phyloP scores from a whole-genome alignment of 2,113 vertebrate species.

The Centrocercus urophasianus region DNA sequence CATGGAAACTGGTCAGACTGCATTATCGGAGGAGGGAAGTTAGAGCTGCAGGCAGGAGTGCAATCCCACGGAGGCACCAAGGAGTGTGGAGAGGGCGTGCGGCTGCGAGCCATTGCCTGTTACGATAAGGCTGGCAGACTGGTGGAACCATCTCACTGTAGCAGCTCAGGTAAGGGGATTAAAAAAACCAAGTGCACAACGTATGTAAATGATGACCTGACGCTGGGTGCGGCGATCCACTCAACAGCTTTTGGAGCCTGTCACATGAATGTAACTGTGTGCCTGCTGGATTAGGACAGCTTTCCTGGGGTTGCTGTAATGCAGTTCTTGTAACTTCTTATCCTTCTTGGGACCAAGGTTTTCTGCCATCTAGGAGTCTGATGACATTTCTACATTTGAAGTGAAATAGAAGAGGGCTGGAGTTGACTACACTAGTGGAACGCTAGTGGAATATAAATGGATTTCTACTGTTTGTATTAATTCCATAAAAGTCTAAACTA shows the following conservation, averaged over 20 bases:
- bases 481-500: not conserved
- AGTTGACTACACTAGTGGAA: not conserved
- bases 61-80: conserved; percentile 59
- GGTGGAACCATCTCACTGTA: conserved; percentile 83
- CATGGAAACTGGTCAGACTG: conserved; percentile 95
- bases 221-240: not conserved
- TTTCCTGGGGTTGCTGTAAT: not conserved
- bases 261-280: accelerated
- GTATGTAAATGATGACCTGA: accelerated
- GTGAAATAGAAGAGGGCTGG: not conserved
- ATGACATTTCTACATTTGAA: not conserved
- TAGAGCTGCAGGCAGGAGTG: conserved; percentile 53
- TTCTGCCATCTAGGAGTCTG: not conserved
- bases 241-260: accelerated
- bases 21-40: conserved; percentile 76
- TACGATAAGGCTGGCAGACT: conserved; percentile 82
- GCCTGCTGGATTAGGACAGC: not conserved
- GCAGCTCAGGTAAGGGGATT: conserved; percentile 84
- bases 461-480: not conserved
- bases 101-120: conserved; percentile 86
- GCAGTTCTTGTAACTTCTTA: accelerated
- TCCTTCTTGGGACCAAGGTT: not conserved
- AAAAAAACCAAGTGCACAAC: accelerated
- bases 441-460: too few species aligned
- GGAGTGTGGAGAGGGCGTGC: conserved; percentile 88